Evolutionary conservation across 2,888 invertebrate genomes (phyloP), one percentile per base, ranked within the genome.

Genomic region (Calliscelio sp.): DNA sequence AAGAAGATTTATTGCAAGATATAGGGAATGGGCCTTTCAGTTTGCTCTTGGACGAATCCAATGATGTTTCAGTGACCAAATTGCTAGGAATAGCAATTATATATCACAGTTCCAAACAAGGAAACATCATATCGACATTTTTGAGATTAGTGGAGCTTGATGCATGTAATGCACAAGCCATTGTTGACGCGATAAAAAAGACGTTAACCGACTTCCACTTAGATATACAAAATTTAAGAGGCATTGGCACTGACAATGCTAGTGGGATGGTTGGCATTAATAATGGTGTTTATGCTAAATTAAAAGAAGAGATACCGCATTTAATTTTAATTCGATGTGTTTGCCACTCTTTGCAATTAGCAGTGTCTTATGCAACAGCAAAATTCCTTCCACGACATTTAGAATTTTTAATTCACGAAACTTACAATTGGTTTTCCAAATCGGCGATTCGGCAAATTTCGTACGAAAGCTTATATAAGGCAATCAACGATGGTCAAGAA

Each of bases 181-280:
- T 77, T 77, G 75, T 77, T 8, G 18, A n/a, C 1, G 78, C 68
- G 0, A n/a, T 68, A 10, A 35, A 44, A 38, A 11, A n/a, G 2
- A 53, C 78, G 4, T 20, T 79, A 10, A 11, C 46, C 18, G 6
- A 14, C 10, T 18, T 53, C 10, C 11, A 14, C 1, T n/a, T 68
- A 24, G 16, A 68, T 38, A 51, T 51, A 8, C 6, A 53, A 66
- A 89, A 91, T 61, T 82, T 90, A 83, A 84, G 81, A 55, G 91
- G 90, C 28, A 90, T 92, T 68, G 92, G 91, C n/a, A 90, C 90
- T 25, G 92, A 93, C 70, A 92, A 92, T 86, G 90, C 90, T 3
- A 87, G 89, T 18, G 91, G 90, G 1, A 46, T 46, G 44, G 18
- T 46, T 18, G 44, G 44, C 18, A 18, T 16, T 10, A 46, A 46